phyloP scores from a whole-genome alignment of 2,797 vertebrate species.

The Chiroxiphia lanceolata region DNA sequence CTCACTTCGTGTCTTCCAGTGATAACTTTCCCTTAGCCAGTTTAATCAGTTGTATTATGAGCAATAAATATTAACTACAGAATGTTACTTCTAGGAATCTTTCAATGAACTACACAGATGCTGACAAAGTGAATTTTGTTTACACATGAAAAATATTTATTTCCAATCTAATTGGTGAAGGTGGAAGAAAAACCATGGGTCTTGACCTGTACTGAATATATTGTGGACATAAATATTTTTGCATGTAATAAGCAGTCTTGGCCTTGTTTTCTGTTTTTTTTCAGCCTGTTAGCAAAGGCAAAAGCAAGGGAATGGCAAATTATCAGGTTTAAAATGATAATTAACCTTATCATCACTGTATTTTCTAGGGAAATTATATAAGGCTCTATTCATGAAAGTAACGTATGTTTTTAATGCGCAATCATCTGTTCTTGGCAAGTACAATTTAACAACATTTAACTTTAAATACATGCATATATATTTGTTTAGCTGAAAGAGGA shows the following conservation, averaged over 20 bases:
- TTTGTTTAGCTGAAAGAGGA: background rate
- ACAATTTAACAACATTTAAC: background rate
- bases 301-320: conserved; percentile 53
- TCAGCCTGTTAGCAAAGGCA: conserved; percentile 40
- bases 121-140: conserved; percentile 61
- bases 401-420: conserved; percentile 7
- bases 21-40: conserved; percentile 41
- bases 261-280: background rate
- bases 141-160: conserved; percentile 71
- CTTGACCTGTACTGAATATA: conserved; percentile 66
- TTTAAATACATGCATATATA: background rate
- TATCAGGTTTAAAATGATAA: conserved; percentile 50
- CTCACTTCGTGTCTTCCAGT: conserved; percentile 47
- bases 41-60: conserved; percentile 12
- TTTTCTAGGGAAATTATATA: conserved; percentile 48
- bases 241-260: conserved; percentile 32
- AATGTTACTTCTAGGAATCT: conserved; percentile 53
- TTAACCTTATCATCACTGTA: conserved; percentile 60
- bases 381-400: conserved; percentile 25
- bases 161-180: conserved; percentile 74
- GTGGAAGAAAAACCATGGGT: conserved; percentile 61
- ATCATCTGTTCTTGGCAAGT: conserved; percentile 20
- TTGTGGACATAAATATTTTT: conserved; percentile 72
- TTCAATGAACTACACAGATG: conserved; percentile 43
- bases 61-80: conserved; percentile 72